Percentiles rank a stretch among this genome's conserved stretches.
These are phyloP conservation scores for Nipponacmea schrenckii DNA, from an alignment of 2,888 invertebrate species.

Conservation along the genomic window DNA sequence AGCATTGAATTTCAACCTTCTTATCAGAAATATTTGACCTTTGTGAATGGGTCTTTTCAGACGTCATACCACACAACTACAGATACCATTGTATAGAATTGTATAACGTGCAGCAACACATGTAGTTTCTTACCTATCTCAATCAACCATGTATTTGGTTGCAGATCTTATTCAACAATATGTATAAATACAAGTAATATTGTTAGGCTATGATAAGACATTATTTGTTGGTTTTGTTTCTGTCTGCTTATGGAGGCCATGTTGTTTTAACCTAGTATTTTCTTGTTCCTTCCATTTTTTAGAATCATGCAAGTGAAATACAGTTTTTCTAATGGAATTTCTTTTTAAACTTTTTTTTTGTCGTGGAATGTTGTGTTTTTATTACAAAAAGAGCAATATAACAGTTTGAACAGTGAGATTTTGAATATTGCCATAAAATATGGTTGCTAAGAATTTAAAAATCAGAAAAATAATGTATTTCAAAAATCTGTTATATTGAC, in stretches of 20 bases:
- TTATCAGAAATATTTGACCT: constrained; percentile 7
- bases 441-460: no score
- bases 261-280: constrained; percentile 3
- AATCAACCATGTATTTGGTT: not conserved
- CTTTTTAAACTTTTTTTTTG: no score
- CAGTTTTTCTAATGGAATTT: no score
- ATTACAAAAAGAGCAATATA: no score
- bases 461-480: no score
- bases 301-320: no score
- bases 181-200: not conserved
- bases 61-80: constrained; percentile 4
- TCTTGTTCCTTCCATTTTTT: no score
- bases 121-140: not conserved
- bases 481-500: no score
- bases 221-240: constrained; percentile 1
- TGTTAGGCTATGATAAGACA: not conserved
- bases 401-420: no score
- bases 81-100: not conserved
- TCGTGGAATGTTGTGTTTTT: no score
- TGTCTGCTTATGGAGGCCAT: not conserved
- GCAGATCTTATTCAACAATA: not conserved
- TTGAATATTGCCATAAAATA: no score
- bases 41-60: constrained; percentile 1
- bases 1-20: not conserved
- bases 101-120: not conserved